Percentiles rank a stretch among this genome's conserved stretches.
Evolutionary conservation across 1,140 invertebrate species (phyloP).

Genomic region (Zophobas morio): DNA sequence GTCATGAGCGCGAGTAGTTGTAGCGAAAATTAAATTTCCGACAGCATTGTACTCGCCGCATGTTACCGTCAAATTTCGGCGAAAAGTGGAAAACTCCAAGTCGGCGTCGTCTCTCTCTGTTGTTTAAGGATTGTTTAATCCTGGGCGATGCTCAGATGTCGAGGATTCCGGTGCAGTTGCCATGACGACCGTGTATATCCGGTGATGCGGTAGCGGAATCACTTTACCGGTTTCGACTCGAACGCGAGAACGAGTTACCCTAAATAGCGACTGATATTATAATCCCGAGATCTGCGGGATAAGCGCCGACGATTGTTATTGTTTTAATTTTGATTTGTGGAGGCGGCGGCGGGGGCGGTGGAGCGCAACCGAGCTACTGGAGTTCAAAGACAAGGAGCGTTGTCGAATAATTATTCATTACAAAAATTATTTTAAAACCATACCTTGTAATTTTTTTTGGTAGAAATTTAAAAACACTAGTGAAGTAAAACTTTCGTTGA

Average conservation of each 20-base stretch:
- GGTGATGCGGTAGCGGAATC: constrained; percentile 58
- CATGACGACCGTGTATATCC: constrained; percentile 57
- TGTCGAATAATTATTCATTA: too few relatives aligned
- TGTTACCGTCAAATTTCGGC: constrained; percentile 36
- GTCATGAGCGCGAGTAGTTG: constrained; percentile 26
- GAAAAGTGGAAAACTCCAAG: constrained; percentile 51
- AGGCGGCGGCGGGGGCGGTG: too few relatives aligned
- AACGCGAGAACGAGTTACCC: constrained; percentile 45
- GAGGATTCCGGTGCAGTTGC: constrained; percentile 57
- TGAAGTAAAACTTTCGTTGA: too few relatives aligned
- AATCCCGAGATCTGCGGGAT: constrained; percentile 24
- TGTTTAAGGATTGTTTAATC: constrained; percentile 56
- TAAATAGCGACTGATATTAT: constrained; percentile 44
- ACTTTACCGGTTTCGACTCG: constrained; percentile 54
- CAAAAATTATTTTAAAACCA: too few relatives aligned
- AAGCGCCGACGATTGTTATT: background rate
- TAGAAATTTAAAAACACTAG: too few relatives aligned
- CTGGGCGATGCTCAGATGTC: constrained; percentile 58
- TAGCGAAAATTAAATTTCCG: constrained; percentile 43
- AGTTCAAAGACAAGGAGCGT: too few relatives aligned
- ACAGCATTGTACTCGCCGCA: constrained; percentile 42
- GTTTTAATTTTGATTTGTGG: background rate
- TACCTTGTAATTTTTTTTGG: too few relatives aligned
- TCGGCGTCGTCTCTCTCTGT: constrained; percentile 44
- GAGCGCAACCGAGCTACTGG: too few relatives aligned